Base-by-base conservation (phyloP, 2,797 vertebrate genomes). In the Peromyscus aztecus region DNA sequence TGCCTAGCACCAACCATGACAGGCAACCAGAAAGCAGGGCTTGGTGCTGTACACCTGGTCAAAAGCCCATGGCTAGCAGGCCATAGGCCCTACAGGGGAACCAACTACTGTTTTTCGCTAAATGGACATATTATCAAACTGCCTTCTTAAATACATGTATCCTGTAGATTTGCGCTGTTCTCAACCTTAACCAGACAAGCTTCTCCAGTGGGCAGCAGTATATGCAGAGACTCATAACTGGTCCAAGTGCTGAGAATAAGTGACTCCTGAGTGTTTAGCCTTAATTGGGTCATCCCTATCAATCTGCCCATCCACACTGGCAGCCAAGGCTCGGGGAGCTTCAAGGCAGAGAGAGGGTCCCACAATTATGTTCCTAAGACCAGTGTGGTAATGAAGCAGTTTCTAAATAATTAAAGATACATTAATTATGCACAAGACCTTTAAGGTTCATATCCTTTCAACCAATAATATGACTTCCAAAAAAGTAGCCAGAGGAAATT, bases 381-480 rank as follows among this genome's bases (percentile, higher is more conserved):
- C 89, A 76, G 63, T n/a, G 40, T 77, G 46, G 46, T 94, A 81
- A 40, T 80, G 67, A 75, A 95, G 71, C 37, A 71, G 29, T 88
- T 94, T 52, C 85, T 88, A 90, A 95, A 94, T 92, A 95, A 91
- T 95, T 82, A 90, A 90, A 85, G 23, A 84, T 81, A 9, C 37
- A 94, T 88, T 88, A 93, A 94, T 76, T 95, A 94, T 95, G 76
- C 85, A 97, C 2, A 95, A 85, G 43, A 92, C 84, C 40, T 87
- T 80, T 90, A 91, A 93, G 61, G 75, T 52, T 91, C 46, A 94
- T 85, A 82, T 88, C 34, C 89, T 84, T 91, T 95, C 67, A 93
- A 86, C 75, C 69, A 87, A 43, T 78, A 90, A 34, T 43, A 93
- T 49, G 63, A 91, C 55, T 69, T 88, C 76, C 77, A 90, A 93